phyloP scores from a whole-genome alignment of 2,888 invertebrate genomes.

The Agrochola circellaris region DNA sequence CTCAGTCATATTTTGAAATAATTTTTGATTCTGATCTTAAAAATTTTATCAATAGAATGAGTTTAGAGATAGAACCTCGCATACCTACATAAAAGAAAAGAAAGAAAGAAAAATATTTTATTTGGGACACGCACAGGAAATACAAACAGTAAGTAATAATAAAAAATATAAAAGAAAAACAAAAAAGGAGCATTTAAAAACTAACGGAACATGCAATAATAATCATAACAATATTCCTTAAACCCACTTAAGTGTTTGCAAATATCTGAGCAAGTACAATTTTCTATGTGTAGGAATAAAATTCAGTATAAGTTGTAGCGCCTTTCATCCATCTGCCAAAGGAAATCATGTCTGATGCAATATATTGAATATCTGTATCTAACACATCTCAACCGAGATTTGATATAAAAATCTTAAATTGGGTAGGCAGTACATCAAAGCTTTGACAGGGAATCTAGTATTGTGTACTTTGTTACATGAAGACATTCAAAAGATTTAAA shows the following conservation, averaged over 20 bases:
- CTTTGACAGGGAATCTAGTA: conserved; percentile 41
- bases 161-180: too few species aligned
- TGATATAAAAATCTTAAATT: conserved; percentile 51
- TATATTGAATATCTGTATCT: conserved; percentile 58
- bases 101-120: too few species aligned
- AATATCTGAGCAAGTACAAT: conserved; percentile 11
- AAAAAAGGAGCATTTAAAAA: too few species aligned
- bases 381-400: conserved; percentile 44
- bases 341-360: conserved; percentile 61
- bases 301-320: conserved; percentile 24
- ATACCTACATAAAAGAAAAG: too few species aligned
- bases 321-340: conserved; percentile 55
- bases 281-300: conserved; percentile 18
- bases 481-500: too few species aligned
- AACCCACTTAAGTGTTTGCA: conserved; percentile 3
- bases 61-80: not conserved
- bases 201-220: not conserved
- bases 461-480: not conserved
- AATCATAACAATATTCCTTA: not conserved
- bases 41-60: not conserved
- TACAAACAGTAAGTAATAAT: too few species aligned
- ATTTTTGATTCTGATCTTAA: too few species aligned
- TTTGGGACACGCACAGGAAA: too few species aligned
- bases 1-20: too few species aligned
- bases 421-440: conserved; percentile 46